Evolutionary conservation across 2,797 vertebrate genomes (phyloP).

Genomic region (Fistularia commersonii): DNA sequence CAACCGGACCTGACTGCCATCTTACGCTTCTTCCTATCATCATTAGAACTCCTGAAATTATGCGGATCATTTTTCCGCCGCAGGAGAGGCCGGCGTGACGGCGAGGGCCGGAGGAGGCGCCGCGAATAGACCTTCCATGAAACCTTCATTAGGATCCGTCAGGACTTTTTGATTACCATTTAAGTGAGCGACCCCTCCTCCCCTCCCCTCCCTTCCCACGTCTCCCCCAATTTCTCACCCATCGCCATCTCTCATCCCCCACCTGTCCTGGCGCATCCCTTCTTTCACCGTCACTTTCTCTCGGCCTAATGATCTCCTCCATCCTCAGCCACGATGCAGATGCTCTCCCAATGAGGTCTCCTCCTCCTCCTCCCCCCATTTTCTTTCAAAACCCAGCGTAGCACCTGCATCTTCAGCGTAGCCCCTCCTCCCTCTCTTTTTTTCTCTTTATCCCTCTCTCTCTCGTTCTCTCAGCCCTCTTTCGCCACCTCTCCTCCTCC

Average conservation of each 20-base stretch:
- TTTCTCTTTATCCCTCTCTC: neutral
- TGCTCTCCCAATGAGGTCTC: constrained; percentile 16
- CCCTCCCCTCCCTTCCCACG: neutral
- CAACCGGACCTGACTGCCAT: too few relatives aligned
- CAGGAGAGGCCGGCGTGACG: too few relatives aligned
- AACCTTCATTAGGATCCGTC: constrained; percentile 60
- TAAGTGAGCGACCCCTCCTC: constrained; percentile 40
- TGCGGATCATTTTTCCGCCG: too few relatives aligned
- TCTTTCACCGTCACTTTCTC: constrained; percentile 10
- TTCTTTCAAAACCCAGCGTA: constrained; percentile 4
- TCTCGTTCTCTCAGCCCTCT: constrained; percentile 8
- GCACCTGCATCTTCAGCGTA: constrained; percentile 14
- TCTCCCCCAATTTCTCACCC: neutral
- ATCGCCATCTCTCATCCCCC: constrained; percentile 2
- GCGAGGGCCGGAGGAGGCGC: constrained; percentile 15
- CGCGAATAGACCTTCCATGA: constrained; percentile 49
- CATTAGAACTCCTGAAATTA: too few relatives aligned
- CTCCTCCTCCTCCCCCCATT: neutral
- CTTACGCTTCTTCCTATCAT: too few relatives aligned
- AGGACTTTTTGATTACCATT: constrained; percentile 58
- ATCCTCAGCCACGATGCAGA: constrained; percentile 12
- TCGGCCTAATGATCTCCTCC: constrained; percentile 19
- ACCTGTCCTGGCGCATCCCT: neutral
- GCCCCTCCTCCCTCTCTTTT: constrained; percentile 10
- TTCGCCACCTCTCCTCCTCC: constrained; percentile 1